These are phyloP conservation scores for Scrobipalpa atriplicella DNA, from an alignment of 2,888 invertebrate species.

Conservation along the genomic window DNA sequence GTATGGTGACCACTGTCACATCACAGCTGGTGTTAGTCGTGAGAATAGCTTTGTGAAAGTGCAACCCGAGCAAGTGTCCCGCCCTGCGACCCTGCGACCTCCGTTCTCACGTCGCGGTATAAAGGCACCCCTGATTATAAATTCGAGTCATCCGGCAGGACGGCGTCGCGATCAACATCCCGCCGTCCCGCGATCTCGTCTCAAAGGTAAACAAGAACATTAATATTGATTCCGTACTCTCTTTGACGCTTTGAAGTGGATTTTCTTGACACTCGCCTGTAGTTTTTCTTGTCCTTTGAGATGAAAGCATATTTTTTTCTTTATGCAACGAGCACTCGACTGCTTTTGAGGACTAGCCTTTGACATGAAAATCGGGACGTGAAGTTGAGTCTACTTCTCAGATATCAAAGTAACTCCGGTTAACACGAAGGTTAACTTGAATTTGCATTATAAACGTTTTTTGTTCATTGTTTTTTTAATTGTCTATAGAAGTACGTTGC, in stretches of 20 bases:
- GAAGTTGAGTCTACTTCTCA: conserved; percentile 5
- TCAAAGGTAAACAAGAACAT: conserved; percentile 79
- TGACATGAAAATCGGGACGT: conserved; percentile 47
- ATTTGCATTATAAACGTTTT: conserved; percentile 6
- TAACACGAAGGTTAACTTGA: conserved; percentile 3
- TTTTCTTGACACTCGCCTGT: conserved; percentile 61
- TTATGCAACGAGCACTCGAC: conserved; percentile 36
- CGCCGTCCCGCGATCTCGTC: conserved; percentile 56
- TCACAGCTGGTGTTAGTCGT: conserved; percentile 70
- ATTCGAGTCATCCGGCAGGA: conserved; percentile 70
- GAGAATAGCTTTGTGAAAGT: conserved; percentile 73
- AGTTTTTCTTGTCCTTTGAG: conserved; percentile 67
- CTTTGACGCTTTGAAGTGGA: conserved; percentile 71
- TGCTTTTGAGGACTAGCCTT: conserved; percentile 41
- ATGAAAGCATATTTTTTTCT: conserved; percentile 53
- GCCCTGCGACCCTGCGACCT: conserved; percentile 59
- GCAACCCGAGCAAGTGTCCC: conserved; percentile 75
- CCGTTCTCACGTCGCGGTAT: conserved; percentile 70
- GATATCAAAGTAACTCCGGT: conserved; percentile 5
- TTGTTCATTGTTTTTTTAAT: background rate
- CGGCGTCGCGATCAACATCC: conserved; percentile 54
- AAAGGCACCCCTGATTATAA: conserved; percentile 76
- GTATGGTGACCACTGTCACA: conserved; percentile 63
- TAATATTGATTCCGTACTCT: conserved; percentile 76
- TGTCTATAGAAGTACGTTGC: background rate